Percentiles rank a stretch among this genome's conserved stretches.
These are phyloP conservation scores for Platanista minor DNA, from an alignment of 2,113 vertebrate species.

Conservation along the genomic window DNA sequence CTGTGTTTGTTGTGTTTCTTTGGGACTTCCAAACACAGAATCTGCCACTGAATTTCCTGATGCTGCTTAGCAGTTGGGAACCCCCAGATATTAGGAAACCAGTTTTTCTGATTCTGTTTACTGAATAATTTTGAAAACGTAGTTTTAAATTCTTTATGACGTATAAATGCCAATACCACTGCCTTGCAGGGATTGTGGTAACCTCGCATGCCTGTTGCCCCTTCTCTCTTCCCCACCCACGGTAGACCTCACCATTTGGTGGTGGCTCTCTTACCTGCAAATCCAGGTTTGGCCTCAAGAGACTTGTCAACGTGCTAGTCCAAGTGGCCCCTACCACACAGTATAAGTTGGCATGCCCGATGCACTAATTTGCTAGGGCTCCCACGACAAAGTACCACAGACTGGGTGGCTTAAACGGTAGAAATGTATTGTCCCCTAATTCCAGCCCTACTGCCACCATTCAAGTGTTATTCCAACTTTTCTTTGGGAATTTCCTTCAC, in stretches of 20 bases:
- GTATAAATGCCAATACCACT: not conserved
- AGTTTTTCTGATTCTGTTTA: slow-evolving; percentile 4
- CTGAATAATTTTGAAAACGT: not conserved
- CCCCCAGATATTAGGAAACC: not conserved
- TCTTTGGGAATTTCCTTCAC: not conserved
- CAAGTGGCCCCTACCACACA: not conserved
- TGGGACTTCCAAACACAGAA: not conserved
- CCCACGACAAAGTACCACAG: not conserved
- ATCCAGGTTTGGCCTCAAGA: not conserved
- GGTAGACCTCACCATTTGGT: too few relatives aligned
- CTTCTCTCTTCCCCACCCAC: not conserved
- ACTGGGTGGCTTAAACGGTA: not conserved
- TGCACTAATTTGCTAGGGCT: not conserved
- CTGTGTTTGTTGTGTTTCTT: not conserved
- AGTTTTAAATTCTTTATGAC: not conserved
- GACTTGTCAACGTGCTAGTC: not conserved
- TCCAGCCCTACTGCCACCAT: too few relatives aligned
- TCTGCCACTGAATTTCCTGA: not conserved
- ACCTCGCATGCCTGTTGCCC: rapidly evolving
- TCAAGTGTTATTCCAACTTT: not conserved
- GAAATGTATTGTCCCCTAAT: not conserved
- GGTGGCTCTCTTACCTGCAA: not conserved
- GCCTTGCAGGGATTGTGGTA: not conserved
- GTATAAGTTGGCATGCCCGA: rapidly evolving
- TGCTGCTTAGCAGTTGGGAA: not conserved